Evolutionary conservation across 2,797 vertebrate species (phyloP), one percentile per base, ranked within the genome.

Genomic region (Hydrocynus forskahlii): DNA sequence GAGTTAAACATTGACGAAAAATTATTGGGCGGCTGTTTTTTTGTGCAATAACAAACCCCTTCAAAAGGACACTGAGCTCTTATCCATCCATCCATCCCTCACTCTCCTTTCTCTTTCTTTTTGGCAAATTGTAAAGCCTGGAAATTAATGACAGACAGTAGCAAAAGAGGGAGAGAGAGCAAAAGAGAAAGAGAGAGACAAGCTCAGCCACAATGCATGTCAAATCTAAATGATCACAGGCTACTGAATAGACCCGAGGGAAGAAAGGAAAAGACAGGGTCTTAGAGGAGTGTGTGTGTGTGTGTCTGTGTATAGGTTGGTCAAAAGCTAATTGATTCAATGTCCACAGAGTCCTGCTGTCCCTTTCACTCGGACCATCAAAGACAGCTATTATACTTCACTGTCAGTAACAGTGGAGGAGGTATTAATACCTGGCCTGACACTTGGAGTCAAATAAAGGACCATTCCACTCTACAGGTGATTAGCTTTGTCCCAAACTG

Each of bases 1-100:
- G 95, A 95, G 95, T 95, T 95, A 96, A 96, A 95, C 94, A 95
- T 94, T 95, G 95, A 96, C 94, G 94, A 96, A 96, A 96, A 96
- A 96, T 95, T 95, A 96, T 95, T 95, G 94, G 93, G 86, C 94
- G 92, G 93, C 95, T 95, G 94, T 95, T 89, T 96, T 95, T 94
- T 85, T 85, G 94, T 96, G 94, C 95, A 95, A 95, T 95, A 94
- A 89, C 85, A 88, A 85, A 88, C 84, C 86, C 85, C 84, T 88
- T 88, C 85, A 88, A 89, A 95, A 95, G 94, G 93, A 94, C 94
- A 95, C 92, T 94, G 95, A 95, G 95, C 95, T 95, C 95, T 92
- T 94, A 94, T 94, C 92, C 94, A 93, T 94, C 95, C 94, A 86
- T 86, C 85, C 84, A 75, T 86, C 85, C 82, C 83, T 83, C 87